These are phyloP conservation scores for Strigops habroptila DNA, from an alignment of 2,113 vertebrate genomes.

Conservation along the genomic window DNA sequence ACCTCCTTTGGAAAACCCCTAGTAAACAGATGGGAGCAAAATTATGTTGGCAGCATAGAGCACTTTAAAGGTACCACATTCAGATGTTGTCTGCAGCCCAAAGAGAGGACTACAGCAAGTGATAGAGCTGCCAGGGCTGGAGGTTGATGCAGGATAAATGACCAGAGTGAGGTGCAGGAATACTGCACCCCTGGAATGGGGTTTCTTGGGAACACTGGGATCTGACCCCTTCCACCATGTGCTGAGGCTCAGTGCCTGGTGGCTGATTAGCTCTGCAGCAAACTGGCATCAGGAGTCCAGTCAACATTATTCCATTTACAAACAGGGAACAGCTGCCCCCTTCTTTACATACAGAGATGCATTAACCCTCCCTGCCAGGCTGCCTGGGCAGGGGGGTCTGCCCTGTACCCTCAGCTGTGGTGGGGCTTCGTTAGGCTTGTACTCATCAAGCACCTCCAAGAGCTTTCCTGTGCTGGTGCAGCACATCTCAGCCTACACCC, in stretches of 20 bases:
- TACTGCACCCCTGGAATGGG: fast-evolving
- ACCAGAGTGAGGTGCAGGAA: not conserved
- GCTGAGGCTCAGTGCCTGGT: not conserved
- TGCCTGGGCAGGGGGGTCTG: not conserved
- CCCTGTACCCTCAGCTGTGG: fast-evolving
- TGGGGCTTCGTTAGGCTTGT: not conserved
- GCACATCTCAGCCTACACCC: not conserved
- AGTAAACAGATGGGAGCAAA: not conserved
- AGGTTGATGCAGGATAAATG: fast-evolving
- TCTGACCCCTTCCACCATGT: not conserved
- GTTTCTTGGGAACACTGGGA: not conserved
- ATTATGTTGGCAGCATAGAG: not conserved
- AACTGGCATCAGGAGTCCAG: not conserved
- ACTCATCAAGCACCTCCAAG: fast-evolving
- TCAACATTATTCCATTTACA: not conserved
- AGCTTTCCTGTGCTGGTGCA: not conserved
- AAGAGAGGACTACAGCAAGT: not conserved
- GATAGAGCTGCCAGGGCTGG: not conserved
- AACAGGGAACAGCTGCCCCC: not conserved
- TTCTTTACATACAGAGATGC: not conserved
- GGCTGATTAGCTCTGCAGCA: not conserved
- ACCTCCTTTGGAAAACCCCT: not conserved
- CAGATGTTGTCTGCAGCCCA: not conserved
- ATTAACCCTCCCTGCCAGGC: not conserved
- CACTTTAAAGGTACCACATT: not conserved